Conservation (phyloP, 1,140 invertebrate species). For the Aradophagus sp. region DNA sequence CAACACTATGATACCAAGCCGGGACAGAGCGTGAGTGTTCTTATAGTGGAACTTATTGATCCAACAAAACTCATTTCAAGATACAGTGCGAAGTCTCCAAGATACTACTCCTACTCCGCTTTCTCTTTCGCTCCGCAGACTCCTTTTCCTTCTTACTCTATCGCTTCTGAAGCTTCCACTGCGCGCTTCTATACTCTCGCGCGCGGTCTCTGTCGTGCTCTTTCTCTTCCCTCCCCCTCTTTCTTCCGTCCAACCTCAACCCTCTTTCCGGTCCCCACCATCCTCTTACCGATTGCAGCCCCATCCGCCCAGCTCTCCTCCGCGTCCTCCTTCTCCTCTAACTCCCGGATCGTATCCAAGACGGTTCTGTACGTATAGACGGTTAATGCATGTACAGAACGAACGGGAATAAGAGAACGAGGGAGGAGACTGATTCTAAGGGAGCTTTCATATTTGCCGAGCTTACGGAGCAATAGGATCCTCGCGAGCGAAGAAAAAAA, state of each 20-base stretch:
- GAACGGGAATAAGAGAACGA: conserved; percentile 58
- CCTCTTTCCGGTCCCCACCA: conserved; percentile 57
- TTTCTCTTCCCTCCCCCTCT: conserved; percentile 54
- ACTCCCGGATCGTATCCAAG: conserved; percentile 68
- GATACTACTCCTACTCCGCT: conserved; percentile 73
- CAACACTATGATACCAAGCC: conserved; percentile 59
- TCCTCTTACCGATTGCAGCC: conserved; percentile 59
- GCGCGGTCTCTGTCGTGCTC: conserved; percentile 2
- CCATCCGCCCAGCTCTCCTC: conserved; percentile 61
- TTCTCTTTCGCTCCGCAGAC: conserved; percentile 55
- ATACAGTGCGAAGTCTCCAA: conserved; percentile 77
- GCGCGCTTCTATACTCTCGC: conserved; percentile 38
- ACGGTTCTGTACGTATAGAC: conserved; percentile 64
- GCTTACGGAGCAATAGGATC: conserved; percentile 38
- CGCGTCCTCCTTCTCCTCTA: conserved; percentile 59
- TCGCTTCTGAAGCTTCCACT: conserved; percentile 47
- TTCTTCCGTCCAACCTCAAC: conserved; percentile 61
- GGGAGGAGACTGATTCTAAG: conserved; percentile 46
- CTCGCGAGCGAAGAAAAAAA: conserved; percentile 14
- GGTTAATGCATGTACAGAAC: conserved; percentile 60
- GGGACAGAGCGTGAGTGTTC: conserved; percentile 69
- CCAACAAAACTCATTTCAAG: conserved; percentile 77
- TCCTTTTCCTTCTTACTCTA: conserved; percentile 57
- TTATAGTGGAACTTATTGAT: conserved; percentile 77
- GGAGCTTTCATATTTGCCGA: conserved; percentile 54